Evolutionary conservation across 2,113 vertebrate genomes (phyloP), one percentile per base, ranked within the genome.

Genomic region (Indri indri): DNA sequence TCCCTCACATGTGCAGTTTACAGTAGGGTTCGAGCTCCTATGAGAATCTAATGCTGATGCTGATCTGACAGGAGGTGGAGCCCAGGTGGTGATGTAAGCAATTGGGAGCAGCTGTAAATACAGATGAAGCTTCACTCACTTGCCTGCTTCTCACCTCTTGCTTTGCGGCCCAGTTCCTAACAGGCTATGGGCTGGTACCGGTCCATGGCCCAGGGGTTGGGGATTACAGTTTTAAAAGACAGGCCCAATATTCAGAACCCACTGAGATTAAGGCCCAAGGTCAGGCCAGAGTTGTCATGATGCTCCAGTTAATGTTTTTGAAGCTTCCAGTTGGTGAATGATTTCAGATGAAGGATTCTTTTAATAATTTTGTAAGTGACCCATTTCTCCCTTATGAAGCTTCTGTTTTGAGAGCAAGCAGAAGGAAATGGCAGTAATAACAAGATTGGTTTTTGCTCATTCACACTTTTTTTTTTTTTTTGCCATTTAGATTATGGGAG

Each of bases 341-440:
- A 88, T 89, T 97, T 95, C 88, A 59, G 50, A 86, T 94, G 82
- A 96, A 96, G 68, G 79, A 91, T 95, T 91, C 83, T 92, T 94
- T 96, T 93, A 93, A 87, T 97, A 97, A 95, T 97, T 98, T 93
- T 89, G 47, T 94, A 89, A 90, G 89, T 95, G 90, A 96, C 88
- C 47, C n/a, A 37, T 88, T 96, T 92, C 68, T 95, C 61, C 68
- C 63, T 95, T 84, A 68, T 17, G 66, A 81, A 91, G 54, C 63
- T 86, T 94, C 85, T 98, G 95, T 96, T 98, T 98, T 95, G 76
- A 98, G 89, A 97, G 91, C 97, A 97, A 97, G 94, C 97, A 97
- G 93, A 93, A 93, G 94, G 95, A 97, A 98, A 97, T 91, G 82
- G 82, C n/a, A 94, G 79, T 87, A 80, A 92, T 95, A 97, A 96